Percentiles rank a stretch among this genome's conserved stretches.
Conservation (phyloP, 2,888 invertebrate genomes). For the Esperia sulphurella region DNA sequence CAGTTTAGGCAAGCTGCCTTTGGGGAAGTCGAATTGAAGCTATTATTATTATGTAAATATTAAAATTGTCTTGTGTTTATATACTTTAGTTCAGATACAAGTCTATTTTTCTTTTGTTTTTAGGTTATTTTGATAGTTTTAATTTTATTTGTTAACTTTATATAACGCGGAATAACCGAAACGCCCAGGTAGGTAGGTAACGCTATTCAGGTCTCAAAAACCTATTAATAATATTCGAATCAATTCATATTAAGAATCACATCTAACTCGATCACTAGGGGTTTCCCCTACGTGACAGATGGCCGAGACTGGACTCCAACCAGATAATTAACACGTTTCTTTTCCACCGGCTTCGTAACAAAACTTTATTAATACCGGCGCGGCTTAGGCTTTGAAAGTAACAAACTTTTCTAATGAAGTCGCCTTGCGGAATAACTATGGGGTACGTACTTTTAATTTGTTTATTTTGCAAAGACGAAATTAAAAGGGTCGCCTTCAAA, state of each 20-base stretch:
- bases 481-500: slow-evolving; percentile 20
- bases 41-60: too few species aligned
- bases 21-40: background rate
- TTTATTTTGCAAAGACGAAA: slow-evolving; percentile 48
- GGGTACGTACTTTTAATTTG: slow-evolving; percentile 62
- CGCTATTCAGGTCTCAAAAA: background rate
- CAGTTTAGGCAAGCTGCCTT: background rate
- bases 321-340: slow-evolving; percentile 77
- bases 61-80: too few species aligned
- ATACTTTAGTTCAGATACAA: too few species aligned
- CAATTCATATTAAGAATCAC: background rate
- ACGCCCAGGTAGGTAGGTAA: too few species aligned
- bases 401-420: slow-evolving; percentile 78
- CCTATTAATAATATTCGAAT: background rate
- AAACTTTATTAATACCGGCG: slow-evolving; percentile 77
- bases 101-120: too few species aligned
- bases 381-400: slow-evolving; percentile 71
- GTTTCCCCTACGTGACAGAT: slow-evolving; percentile 59
- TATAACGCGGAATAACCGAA: too few species aligned
- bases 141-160: too few species aligned
- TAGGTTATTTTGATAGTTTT: too few species aligned
- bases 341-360: slow-evolving; percentile 61
- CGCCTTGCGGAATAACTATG: slow-evolving; percentile 67
- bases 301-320: slow-evolving; percentile 39
- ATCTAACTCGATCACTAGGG: slow-evolving; percentile 19